Evolutionary conservation across 2,797 vertebrate species (phyloP).

Genomic region (Lepus townsendii): DNA sequence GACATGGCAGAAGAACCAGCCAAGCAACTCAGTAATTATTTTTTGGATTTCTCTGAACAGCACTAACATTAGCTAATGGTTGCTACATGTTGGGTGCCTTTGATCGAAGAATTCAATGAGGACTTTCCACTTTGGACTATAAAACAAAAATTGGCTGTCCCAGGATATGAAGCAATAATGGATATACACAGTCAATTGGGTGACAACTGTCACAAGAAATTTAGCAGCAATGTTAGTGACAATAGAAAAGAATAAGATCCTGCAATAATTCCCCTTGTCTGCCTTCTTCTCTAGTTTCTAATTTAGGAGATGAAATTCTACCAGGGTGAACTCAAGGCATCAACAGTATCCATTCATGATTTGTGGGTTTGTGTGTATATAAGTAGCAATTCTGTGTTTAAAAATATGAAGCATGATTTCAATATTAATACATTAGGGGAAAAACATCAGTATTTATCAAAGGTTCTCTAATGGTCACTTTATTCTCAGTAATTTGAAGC

Average conservation of each 20-base stretch:
- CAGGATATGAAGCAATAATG: not conserved
- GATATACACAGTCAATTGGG: not conserved
- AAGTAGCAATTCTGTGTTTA: not conserved
- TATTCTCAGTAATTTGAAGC: conserved; percentile 60
- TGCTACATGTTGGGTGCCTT: too few species aligned
- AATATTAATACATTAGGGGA: conserved; percentile 29
- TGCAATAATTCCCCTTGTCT: not conserved
- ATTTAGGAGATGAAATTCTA: not conserved
- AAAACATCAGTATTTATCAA: not conserved
- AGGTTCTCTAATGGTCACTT: not conserved
- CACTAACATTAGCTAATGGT: not conserved
- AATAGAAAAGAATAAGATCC: not conserved
- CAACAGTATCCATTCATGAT: not conserved
- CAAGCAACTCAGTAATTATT: rapidly evolving
- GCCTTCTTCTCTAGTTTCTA: not conserved
- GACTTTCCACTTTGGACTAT: not conserved
- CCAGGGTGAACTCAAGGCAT: not conserved
- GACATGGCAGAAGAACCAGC: not conserved
- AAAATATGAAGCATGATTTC: not conserved
- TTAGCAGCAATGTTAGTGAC: not conserved
- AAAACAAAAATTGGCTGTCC: not conserved
- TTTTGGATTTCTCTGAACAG: not conserved
- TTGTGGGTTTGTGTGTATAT: not conserved
- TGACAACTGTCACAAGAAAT: not conserved
- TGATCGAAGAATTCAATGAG: not conserved